phyloP scores from a whole-genome alignment of 2,797 vertebrate species.

The Enteromius argenteus region DNA sequence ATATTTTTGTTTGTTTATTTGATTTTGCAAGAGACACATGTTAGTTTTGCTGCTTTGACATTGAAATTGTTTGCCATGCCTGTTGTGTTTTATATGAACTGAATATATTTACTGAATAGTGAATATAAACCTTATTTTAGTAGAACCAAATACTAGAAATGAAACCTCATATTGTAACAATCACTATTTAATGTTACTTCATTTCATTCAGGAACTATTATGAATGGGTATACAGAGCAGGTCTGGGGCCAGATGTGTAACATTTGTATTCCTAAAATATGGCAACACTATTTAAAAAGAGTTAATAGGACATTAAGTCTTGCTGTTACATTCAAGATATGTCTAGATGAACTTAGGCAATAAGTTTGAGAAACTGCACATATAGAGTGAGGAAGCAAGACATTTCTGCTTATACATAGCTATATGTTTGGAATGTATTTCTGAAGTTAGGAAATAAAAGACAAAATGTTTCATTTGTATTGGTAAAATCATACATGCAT shows the following conservation, averaged over 20 bases:
- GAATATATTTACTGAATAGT: slow-evolving; percentile 37
- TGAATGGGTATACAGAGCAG: slow-evolving; percentile 19
- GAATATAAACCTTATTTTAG: slow-evolving; percentile 51
- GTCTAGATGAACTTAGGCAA: slow-evolving; percentile 39
- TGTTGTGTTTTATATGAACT: slow-evolving; percentile 46
- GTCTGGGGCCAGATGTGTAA: slow-evolving; percentile 24
- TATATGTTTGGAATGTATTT: slow-evolving; percentile 55
- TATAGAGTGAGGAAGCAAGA: background rate
- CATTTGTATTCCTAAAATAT: slow-evolving; percentile 12
- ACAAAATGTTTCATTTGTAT: slow-evolving; percentile 35
- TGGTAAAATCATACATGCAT: slow-evolving; percentile 2
- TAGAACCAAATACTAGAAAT: slow-evolving; percentile 42
- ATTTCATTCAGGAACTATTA: slow-evolving; percentile 45
- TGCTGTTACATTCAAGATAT: slow-evolving; percentile 28
- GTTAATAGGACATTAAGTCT: background rate
- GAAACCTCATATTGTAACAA: slow-evolving; percentile 13
- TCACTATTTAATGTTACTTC: slow-evolving; percentile 17
- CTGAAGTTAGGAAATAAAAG: slow-evolving; percentile 56
- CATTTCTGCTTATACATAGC: slow-evolving; percentile 34
- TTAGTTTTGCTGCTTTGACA: slow-evolving; percentile 32
- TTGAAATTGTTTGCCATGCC: slow-evolving; percentile 26
- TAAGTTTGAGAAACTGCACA: slow-evolving; percentile 18
- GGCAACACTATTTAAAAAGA: background rate
- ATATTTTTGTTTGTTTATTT: slow-evolving; percentile 2
- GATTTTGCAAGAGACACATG: slow-evolving; percentile 21